Evolutionary conservation across 2,888 invertebrate species (phyloP).

Genomic region (Tiliacea citrago): DNA sequence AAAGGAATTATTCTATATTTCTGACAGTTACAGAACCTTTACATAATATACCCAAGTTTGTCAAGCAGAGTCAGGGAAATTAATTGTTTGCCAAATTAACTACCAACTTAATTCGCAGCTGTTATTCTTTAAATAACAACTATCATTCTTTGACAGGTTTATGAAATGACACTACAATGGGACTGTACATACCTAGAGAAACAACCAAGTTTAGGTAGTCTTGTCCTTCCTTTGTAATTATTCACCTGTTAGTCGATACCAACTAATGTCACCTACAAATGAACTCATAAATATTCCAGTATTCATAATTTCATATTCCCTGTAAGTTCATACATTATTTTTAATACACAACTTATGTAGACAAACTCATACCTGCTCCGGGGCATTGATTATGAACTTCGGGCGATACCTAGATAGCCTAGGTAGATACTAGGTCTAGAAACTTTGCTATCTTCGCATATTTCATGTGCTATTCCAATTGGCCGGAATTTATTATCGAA

Average conservation of each 20-base stretch:
- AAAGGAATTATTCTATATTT: not conserved
- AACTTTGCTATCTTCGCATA: constrained; percentile 64
- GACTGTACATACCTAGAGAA: not conserved
- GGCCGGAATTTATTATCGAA: constrained; percentile 57
- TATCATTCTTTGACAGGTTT: not conserved
- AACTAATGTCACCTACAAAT: not conserved
- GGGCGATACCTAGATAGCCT: constrained; percentile 31
- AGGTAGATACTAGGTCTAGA: constrained; percentile 57
- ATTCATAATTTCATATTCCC: constrained; percentile 9
- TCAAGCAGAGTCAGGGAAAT: not conserved
- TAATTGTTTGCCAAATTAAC: not conserved
- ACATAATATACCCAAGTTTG: not conserved
- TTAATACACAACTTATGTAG: constrained; percentile 24
- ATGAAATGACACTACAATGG: not conserved
- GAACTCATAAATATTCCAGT: not conserved
- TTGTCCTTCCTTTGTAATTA: not conserved
- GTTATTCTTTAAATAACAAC: not conserved
- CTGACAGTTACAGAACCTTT: not conserved
- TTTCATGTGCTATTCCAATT: constrained; percentile 63
- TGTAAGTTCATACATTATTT: constrained; percentile 34
- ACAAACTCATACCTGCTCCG: constrained; percentile 27
- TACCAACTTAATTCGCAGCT: not conserved
- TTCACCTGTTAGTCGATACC: not conserved
- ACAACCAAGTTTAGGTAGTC: not conserved
- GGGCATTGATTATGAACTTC: constrained; percentile 56